phyloP scores from a whole-genome alignment of 2,888 invertebrate species.

The Tolmerus cingulatus region DNA sequence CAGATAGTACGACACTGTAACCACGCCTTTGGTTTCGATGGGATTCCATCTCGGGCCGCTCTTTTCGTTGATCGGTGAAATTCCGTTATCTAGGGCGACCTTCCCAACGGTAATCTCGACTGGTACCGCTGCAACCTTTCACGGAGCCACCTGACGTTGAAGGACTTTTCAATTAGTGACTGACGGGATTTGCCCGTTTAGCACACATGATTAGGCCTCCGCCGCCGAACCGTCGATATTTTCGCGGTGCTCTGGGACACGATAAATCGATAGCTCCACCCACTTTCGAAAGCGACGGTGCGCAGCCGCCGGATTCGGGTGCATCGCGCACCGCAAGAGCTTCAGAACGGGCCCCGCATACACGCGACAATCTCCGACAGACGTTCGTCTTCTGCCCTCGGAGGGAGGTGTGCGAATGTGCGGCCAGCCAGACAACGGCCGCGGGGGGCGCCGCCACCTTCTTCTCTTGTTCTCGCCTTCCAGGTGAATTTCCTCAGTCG shows the following conservation, averaged over 20 bases:
- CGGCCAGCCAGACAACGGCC: not conserved
- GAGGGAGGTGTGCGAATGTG: not conserved
- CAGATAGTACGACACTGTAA: slow-evolving; percentile 37
- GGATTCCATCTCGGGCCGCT: not conserved
- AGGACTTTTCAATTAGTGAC: slow-evolving; percentile 31
- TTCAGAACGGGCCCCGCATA: not conserved
- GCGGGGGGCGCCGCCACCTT: not conserved
- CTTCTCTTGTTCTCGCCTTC: not conserved
- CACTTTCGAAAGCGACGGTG: not conserved
- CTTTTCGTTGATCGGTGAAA: not conserved
- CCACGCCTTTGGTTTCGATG: slow-evolving; percentile 43
- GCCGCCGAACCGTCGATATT: not conserved
- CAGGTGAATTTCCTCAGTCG: not conserved
- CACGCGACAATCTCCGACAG: slow-evolving; percentile 7
- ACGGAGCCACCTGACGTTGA: not conserved
- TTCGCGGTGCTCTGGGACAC: not conserved
- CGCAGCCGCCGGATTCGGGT: not conserved
- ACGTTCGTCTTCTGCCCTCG: not conserved
- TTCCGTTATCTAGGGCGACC: not conserved
- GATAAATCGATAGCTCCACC: slow-evolving; percentile 35
- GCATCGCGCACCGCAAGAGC: not conserved
- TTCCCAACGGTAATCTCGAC: not conserved
- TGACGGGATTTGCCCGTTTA: slow-evolving; percentile 12
- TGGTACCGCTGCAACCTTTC: not conserved
- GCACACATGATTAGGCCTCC: slow-evolving; percentile 31